Conservation (phyloP, 1,140 invertebrate genomes). For the Drosophila saltans region DNA sequence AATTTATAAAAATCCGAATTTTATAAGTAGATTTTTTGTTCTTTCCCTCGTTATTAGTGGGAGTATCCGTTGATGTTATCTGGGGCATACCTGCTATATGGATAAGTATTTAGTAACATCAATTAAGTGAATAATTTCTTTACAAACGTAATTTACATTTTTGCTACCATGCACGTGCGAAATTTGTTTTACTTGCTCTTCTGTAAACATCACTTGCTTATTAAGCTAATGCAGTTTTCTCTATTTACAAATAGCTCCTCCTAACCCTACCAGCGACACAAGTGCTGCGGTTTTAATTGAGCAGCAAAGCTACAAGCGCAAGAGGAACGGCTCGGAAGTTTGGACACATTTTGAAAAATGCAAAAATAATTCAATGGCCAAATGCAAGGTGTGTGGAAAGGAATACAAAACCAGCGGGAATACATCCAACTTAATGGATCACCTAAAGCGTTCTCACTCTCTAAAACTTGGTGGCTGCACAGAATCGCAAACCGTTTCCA, state of each 20-base stretch:
- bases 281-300: neutral
- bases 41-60: no score
- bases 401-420: neutral
- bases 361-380: no score
- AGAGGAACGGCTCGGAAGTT: constrained; percentile 5
- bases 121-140: constrained; percentile 2
- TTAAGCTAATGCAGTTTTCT: neutral
- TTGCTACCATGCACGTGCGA: neutral
- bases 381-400: neutral
- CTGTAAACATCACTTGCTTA: neutral
- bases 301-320: neutral
- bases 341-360: constrained; percentile 9
- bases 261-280: neutral
- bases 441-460: constrained; percentile 2
- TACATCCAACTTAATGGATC: constrained; percentile 5
- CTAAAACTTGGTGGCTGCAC: constrained; percentile 9
- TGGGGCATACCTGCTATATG: neutral
- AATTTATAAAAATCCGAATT: constrained; percentile 1
- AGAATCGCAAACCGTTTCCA: neutral
- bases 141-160: neutral
- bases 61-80: no score
- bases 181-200: constrained; percentile 5
- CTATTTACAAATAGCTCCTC: constrained; percentile 4
- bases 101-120: constrained; percentile 3
- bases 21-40: no score